Evolutionary conservation across 2,797 vertebrate genomes (phyloP), one percentile per base, ranked within the genome.

Genomic region (Zonotrichia albicollis): DNA sequence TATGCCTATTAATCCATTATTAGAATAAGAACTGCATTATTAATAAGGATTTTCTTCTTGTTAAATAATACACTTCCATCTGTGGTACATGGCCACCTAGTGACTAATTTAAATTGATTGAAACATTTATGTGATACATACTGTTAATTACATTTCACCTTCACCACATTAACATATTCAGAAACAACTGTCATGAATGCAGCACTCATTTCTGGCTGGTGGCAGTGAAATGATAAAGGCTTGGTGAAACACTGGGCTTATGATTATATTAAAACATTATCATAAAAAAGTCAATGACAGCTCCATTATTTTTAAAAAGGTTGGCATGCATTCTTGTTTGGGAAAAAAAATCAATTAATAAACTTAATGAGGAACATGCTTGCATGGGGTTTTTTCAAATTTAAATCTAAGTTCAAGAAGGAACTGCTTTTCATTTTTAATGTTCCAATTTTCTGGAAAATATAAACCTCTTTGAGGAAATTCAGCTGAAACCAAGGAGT

Each of bases 21-120:
- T 40, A 86, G 67, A 66, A 45, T 81, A 83, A 94, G 54, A 91
- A 53, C n/a, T 95, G 74, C 36, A 91, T 84, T 94, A 94, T 89
- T 96, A 91, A 94, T 94, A 71, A 70, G 75, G 62, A 71, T 90
- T 87, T 93, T 65, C 92, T 74, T 64, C 84, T 84, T 85, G 57
- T 95, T 91, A 95, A 97, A 86, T 77, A 91, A 38, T 66, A 90
- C 54, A 36, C 16, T 95, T 93, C 87, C 60, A 83, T 93, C 76
- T 96, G 93, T 75, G 72, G 94, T 94, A 80, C 91, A 94, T 23
- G 84, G 45, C 68, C 84, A 95, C 84, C 72, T 74, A 96, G 70
- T 87, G 91, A 93, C 72, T 96, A 95, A 96, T 84, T 97, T 87
- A 94, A 95, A 97, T 93, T 94, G 66, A 91, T 70, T 11, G 40